Evolutionary conservation across 2,113 vertebrate species (phyloP), one percentile per base, ranked within the genome.

Genomic region (Calidris pygmaea): DNA sequence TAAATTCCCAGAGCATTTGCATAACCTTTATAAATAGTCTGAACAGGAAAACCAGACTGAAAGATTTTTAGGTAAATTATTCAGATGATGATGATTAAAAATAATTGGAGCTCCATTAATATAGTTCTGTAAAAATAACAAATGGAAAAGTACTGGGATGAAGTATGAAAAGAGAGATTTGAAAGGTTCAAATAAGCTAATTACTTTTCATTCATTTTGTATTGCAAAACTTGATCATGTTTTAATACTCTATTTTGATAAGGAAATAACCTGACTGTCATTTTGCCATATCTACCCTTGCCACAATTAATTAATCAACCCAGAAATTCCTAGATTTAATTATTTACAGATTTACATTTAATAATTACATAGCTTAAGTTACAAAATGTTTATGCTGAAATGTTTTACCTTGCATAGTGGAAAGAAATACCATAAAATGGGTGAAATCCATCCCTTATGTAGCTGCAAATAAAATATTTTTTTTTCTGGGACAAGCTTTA

Each of bases 41-140:
- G 78, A 89, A 87, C 50, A 95, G 59, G 82, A 91, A 96, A 94
- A 88, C 21, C 63, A 90, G 55, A 35, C 59, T 85, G 50, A 91
- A 91, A 80, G 48, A 13, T 87, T 91, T 91, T 95, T 65, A 53
- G 63, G 50, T 47, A 93, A 96, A 89, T 91, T 96, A 94, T 85
- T 96, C 87, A 56, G 43, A 78, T 90, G 50, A 80, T 48, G 60
- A 50, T 56, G 50, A 95, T 95, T 91, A 90, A 94, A 95, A 96
- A 70, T 95, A 95, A 93, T 91, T 96, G 11, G n/a, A 59, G 12
- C 23, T 77, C 50, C 65, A 79, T 90, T 89, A 96, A 55, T 71
- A 55, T 24, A 32, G 8, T 76, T 88, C 67, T 93, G 35, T 39
- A 81, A 89, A 96, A 92, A 90, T 80, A 89, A 65, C 34, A 92